Percentiles rank a stretch among this genome's conserved stretches.
These are phyloP conservation scores for Melanerpes formicivorus DNA, from an alignment of 2,113 vertebrate genomes.

Conservation along the genomic window DNA sequence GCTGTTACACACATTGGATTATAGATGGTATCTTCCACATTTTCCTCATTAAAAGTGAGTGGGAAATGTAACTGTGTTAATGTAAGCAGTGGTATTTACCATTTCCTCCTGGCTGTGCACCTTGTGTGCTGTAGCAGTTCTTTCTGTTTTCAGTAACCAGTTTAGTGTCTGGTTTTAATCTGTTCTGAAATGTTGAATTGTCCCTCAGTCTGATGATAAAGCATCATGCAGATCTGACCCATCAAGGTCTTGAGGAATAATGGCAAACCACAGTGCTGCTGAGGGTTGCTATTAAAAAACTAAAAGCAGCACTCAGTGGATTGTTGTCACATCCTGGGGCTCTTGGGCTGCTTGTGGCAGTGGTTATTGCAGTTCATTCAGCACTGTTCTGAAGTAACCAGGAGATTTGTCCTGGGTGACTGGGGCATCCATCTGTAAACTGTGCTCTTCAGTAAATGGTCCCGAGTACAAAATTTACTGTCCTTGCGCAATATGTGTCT, in stretches of 20 bases:
- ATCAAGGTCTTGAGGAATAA: neutral
- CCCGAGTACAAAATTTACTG: neutral
- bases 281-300: neutral
- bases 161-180: constrained; percentile 7
- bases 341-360: neutral
- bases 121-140: neutral
- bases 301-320: neutral
- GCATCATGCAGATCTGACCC: neutral
- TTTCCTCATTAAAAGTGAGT: neutral
- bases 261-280: neutral
- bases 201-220: neutral
- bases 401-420: neutral
- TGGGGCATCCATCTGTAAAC: neutral
- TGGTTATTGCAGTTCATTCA: constrained; percentile 50
- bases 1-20: neutral
- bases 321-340: neutral
- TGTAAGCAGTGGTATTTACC: neutral
- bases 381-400: constrained; percentile 1
- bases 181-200: neutral
- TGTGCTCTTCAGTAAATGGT: neutral
- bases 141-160: constrained; percentile 14
- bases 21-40: neutral
- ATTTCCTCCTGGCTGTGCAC: neutral
- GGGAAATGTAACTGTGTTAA: neutral
- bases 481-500: neutral